Percentiles rank a stretch among this genome's conserved stretches.
These are phyloP conservation scores for Liodrosophila aerea DNA, from an alignment of 2,888 invertebrate genomes.

Conservation along the genomic window DNA sequence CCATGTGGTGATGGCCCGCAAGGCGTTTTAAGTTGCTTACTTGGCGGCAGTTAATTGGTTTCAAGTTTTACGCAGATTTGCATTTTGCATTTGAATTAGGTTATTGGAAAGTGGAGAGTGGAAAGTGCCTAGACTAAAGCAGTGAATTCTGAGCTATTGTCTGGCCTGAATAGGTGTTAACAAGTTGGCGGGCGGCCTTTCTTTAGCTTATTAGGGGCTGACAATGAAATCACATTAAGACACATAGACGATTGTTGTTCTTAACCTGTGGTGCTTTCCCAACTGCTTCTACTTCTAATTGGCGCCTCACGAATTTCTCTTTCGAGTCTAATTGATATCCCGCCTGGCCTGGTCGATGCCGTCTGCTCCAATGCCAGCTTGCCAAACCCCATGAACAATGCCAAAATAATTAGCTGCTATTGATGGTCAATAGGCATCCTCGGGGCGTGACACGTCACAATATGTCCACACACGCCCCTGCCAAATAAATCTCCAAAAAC, in stretches of 20 bases:
- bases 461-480: slow-evolving; percentile 71
- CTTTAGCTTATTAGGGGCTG: slow-evolving; percentile 35
- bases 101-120: neutral
- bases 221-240: slow-evolving; percentile 13
- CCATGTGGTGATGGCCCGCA: slow-evolving; percentile 48
- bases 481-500: slow-evolving; percentile 59
- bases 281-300: slow-evolving; percentile 1
- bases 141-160: slow-evolving; percentile 33
- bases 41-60: slow-evolving; percentile 72
- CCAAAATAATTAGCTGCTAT: slow-evolving; percentile 72
- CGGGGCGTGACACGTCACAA: slow-evolving; percentile 75
- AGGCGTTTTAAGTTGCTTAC: slow-evolving; percentile 72
- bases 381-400: slow-evolving; percentile 55
- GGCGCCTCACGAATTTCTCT: neutral
- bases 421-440: slow-evolving; percentile 40
- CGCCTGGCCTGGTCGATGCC: slow-evolving; percentile 21
- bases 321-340: slow-evolving; percentile 55
- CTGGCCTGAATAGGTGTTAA: slow-evolving; percentile 47
- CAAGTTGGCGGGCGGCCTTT: slow-evolving; percentile 51
- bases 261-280: slow-evolving; percentile 32
- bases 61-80: slow-evolving; percentile 68
- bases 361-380: slow-evolving; percentile 63
- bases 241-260: slow-evolving; percentile 1
- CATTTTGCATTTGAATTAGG: slow-evolving; percentile 39
- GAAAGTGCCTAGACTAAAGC: neutral